Evolutionary conservation across 92 coral and sea anemone genomes (phyloP), one percentile per base, ranked within the genome.

Genomic region (Nematostella vectensis): DNA sequence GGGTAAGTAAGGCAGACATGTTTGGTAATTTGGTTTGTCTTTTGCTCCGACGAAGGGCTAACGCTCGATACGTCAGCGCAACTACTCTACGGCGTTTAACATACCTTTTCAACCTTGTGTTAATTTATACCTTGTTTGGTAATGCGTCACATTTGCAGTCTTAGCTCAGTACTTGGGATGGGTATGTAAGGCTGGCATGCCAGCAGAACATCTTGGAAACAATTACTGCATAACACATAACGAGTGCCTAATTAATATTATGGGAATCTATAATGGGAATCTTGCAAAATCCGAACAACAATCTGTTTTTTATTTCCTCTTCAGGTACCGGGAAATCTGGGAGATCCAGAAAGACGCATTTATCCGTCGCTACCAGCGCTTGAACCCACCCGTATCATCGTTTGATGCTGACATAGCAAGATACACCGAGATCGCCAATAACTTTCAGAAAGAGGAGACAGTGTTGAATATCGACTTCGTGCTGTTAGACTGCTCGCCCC

Each of bases 271-370:
- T n/a, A n/a, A n/a, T n/a, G n/a, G n/a, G n/a, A n/a, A n/a, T n/a
- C n/a, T n/a, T n/a, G n/a, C n/a, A n/a, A n/a, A n/a, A n/a, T n/a
- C n/a, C n/a, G n/a, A n/a, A n/a, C n/a, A n/a, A n/a, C n/a, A n/a
- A n/a, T n/a, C n/a, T n/a, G n/a, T 15, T 8, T 36, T 36, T 8
- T 36, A 36, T 50, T 31, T 33, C 16, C 21, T 48, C 23, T 53
- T 33, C 51, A 89, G 97, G 27, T 93, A 93, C 48, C 96, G 99
- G 9, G 99, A 93, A 66, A 93, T 93, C 57, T 93, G 99, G 99
- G 99, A 93, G 81, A 93, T 93, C 47, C 99, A 93, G 71, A 93
- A 93, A 53, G 99, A 93, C 48, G 89, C 99, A 0, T 93, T 93
- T 45, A 93, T 93, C 73, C 70, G 99, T 33, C 80, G 99, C 51